Evolutionary conservation across 1,140 invertebrate species (phyloP).

Genomic region (Leptoteleia sp.): DNA sequence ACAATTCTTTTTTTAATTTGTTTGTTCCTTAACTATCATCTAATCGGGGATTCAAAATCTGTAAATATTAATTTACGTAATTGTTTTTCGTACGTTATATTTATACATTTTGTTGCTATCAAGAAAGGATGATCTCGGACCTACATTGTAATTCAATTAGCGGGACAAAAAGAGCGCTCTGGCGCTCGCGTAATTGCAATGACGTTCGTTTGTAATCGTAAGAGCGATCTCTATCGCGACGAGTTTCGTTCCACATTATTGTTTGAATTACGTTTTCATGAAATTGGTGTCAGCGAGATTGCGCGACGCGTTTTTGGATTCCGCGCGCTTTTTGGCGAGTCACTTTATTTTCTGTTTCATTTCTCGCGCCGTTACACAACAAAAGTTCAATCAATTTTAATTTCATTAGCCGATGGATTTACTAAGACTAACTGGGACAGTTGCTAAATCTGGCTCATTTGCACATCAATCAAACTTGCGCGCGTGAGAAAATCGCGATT

Average conservation of each 20-base stretch:
- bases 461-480: conserved; percentile 46
- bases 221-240: conserved; percentile 33
- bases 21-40: neutral
- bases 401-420: conserved; percentile 51
- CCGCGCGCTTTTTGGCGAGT: neutral
- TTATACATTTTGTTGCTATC: conserved; percentile 6
- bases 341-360: neutral
- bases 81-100: conserved; percentile 4
- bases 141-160: conserved; percentile 36
- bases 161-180: conserved; percentile 1
- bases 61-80: conserved; percentile 3
- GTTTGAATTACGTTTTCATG: conserved; percentile 46
- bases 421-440: conserved; percentile 45
- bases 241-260: conserved; percentile 45
- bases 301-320: conserved; percentile 20
- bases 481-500: conserved; percentile 34
- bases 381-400: conserved; percentile 48
- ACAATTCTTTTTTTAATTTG: neutral
- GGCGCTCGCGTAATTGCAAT: conserved; percentile 11
- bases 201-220: conserved; percentile 24
- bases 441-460: conserved; percentile 56
- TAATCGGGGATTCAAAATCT: neutral
- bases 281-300: conserved; percentile 45
- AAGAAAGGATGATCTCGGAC: conserved; percentile 10
- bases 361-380: conserved; percentile 20